phyloP scores from a whole-genome alignment of 2,888 invertebrate species.

The Drosophila limbata region DNA sequence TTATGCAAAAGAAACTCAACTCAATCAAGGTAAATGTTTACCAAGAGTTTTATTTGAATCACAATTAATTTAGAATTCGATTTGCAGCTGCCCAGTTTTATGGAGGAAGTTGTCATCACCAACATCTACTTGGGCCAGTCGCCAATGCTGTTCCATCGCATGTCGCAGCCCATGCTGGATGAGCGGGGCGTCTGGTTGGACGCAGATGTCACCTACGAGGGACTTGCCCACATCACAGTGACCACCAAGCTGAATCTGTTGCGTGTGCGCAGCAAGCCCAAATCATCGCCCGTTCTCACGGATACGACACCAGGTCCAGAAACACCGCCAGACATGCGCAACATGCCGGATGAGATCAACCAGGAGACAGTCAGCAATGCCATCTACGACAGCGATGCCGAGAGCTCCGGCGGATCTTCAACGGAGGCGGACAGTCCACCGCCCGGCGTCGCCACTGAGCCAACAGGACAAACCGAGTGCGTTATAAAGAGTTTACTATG shows the following conservation, averaged over 20 bases:
- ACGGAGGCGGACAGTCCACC: constrained; percentile 82
- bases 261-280: constrained; percentile 78
- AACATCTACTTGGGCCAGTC: constrained; percentile 90
- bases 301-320: constrained; percentile 18
- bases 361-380: constrained; percentile 63
- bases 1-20: constrained; percentile 84
- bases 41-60: too few species aligned
- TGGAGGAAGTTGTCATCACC: constrained; percentile 91
- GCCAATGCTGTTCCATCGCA: constrained; percentile 88
- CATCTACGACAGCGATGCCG: constrained; percentile 85
- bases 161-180: constrained; percentile 89
- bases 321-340: constrained; percentile 15
- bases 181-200: constrained; percentile 94
- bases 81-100: constrained; percentile 91
- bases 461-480: constrained; percentile 71
- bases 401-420: constrained; percentile 84
- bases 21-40: constrained; percentile 84
- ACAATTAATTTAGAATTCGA: background rate
- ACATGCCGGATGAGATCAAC: constrained; percentile 37
- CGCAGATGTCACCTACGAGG: constrained; percentile 91
- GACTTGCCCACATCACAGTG: constrained; percentile 90
- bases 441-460: constrained; percentile 56
- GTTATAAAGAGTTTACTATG: background rate
- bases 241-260: constrained; percentile 92
- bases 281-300: constrained; percentile 23